Evolutionary conservation across 2,888 invertebrate species (phyloP).

Genomic region (Cataglyphis rosenhaueri): DNA sequence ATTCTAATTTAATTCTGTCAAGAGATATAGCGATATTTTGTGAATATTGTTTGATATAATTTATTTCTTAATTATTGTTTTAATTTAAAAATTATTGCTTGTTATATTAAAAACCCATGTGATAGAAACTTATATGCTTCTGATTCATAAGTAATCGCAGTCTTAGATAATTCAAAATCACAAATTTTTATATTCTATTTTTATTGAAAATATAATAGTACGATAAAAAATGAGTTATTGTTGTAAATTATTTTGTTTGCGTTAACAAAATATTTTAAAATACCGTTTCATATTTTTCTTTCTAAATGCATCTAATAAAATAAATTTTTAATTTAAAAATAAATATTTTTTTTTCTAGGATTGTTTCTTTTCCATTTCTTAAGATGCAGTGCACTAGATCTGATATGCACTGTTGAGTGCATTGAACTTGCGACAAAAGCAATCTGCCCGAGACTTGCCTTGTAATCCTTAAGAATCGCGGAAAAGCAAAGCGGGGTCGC

Average conservation of each 20-base stretch:
- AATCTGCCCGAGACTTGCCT: conserved; percentile 23
- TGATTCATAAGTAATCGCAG: not conserved
- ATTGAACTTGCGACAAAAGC: not conserved
- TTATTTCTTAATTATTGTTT: not conserved
- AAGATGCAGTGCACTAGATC: not conserved
- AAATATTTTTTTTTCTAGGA: not conserved
- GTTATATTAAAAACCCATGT: not conserved
- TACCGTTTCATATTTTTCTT: not conserved
- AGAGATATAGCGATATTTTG: not conserved
- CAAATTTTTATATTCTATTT: not conserved
- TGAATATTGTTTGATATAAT: not conserved
- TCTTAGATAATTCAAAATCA: not conserved
- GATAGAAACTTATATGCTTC: not conserved
- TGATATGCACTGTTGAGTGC: not conserved
- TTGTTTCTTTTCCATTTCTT: not conserved
- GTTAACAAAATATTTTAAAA: not conserved
- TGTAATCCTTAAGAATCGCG: conserved; percentile 29
- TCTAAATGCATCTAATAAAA: not conserved
- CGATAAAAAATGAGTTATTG: not conserved
- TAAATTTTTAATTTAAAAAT: not conserved
- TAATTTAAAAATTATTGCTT: not conserved
- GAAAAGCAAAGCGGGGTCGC: conserved; percentile 69
- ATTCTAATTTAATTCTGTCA: not conserved
- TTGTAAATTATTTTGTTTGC: not conserved
- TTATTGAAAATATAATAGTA: not conserved